These are phyloP conservation scores for Gadus macrocephalus DNA, from an alignment of 2,113 vertebrate genomes.

Conservation along the genomic window DNA sequence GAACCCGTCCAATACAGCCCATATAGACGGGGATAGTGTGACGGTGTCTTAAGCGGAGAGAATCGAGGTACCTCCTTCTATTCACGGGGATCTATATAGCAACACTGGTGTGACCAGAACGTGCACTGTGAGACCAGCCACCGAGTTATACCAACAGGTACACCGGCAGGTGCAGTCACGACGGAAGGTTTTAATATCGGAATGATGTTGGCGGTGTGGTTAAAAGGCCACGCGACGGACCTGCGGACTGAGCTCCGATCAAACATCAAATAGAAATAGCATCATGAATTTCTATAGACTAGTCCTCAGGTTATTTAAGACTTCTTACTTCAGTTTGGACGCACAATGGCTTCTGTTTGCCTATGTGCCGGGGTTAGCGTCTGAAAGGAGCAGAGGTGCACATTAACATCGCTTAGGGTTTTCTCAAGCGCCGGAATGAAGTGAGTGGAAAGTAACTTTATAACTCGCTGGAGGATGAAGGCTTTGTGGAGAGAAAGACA, in stretches of 20 bases:
- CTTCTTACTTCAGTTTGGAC: conserved; percentile 68
- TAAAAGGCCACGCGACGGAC: conserved; percentile 66
- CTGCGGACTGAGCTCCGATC: conserved; percentile 61
- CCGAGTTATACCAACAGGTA: conserved; percentile 44
- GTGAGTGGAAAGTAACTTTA: conserved; percentile 82
- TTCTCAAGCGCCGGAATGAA: conserved; percentile 77
- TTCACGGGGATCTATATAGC: conserved; percentile 50
- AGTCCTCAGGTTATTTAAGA: conserved; percentile 71
- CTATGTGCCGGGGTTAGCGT: conserved; percentile 67
- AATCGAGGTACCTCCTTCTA: conserved; percentile 75
- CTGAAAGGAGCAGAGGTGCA: conserved; percentile 72
- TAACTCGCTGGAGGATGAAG: conserved; percentile 78
- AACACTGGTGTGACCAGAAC: conserved; percentile 52
- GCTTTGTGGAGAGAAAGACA: conserved; percentile 75
- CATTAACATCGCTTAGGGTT: conserved; percentile 82
- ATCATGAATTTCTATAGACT: conserved; percentile 82
- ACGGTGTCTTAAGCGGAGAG: conserved; percentile 63
- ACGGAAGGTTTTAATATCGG: conserved; percentile 11
- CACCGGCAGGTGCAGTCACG: neutral
- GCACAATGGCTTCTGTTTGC: conserved; percentile 70
- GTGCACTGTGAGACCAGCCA: conserved; percentile 29
- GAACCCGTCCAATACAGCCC: neutral
- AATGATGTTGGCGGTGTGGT: conserved; percentile 38
- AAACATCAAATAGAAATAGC: conserved; percentile 65
- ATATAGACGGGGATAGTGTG: conserved; percentile 3